Conservation (phyloP, 2,113 vertebrate genomes). For the Gavialis gangeticus region DNA sequence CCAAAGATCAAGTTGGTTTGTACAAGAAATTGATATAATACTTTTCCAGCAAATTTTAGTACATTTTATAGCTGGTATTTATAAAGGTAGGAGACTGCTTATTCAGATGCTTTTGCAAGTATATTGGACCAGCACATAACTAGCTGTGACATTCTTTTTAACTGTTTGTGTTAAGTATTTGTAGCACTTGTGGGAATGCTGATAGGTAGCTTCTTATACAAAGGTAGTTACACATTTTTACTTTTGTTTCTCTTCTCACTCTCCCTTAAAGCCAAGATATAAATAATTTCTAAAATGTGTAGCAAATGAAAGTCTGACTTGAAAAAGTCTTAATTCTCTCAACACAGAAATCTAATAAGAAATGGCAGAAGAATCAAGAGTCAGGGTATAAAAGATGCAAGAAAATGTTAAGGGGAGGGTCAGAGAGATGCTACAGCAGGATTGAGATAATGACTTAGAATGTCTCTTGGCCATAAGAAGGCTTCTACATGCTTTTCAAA, state of each 20-base stretch:
- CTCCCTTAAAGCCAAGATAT: background rate
- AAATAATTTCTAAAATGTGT: slow-evolving; percentile 14
- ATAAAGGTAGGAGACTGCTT: slow-evolving; percentile 56
- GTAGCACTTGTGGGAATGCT: slow-evolving; percentile 48
- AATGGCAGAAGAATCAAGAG: background rate
- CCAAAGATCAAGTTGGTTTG: background rate
- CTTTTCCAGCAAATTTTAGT: background rate
- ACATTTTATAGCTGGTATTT: slow-evolving; percentile 49
- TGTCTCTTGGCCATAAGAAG: background rate
- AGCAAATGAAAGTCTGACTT: slow-evolving; percentile 1
- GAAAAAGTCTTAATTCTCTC: background rate
- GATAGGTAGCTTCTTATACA: background rate
- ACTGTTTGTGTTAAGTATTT: slow-evolving; percentile 46
- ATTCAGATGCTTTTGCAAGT: slow-evolving; percentile 53
- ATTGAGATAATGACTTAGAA: background rate
- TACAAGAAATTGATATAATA: background rate
- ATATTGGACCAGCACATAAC: slow-evolving; percentile 60
- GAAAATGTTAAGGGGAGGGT: background rate
- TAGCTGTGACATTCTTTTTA: slow-evolving; percentile 45
- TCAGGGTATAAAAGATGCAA: background rate
- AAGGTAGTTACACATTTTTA: slow-evolving; percentile 42
- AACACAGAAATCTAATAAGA: background rate
- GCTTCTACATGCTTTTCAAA: background rate
- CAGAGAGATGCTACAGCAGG: background rate
- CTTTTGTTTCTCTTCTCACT: slow-evolving; percentile 47